Percentiles rank a stretch among this genome's conserved stretches.
Evolutionary conservation across 1,140 invertebrate species (phyloP).

Genomic region (Reticulitermes speratus): DNA sequence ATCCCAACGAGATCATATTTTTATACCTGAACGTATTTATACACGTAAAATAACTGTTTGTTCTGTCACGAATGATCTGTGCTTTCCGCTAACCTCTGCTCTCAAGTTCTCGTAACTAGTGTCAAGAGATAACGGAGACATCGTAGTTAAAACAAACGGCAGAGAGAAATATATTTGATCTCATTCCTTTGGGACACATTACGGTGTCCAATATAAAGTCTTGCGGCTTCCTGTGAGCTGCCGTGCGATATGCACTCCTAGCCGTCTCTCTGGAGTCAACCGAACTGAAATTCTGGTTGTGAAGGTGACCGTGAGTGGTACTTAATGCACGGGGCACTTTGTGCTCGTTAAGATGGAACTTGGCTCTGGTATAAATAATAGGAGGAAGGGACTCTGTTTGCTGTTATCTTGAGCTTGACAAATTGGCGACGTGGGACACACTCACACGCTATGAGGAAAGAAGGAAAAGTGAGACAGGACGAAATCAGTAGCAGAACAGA

Average conservation of each 20-base stretch:
- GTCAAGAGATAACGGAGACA: background rate
- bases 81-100: background rate
- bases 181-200: slow-evolving; percentile 18
- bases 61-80: no score
- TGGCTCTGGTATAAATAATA: slow-evolving; percentile 18
- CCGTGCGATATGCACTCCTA: no score
- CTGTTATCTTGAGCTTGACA: slow-evolving; percentile 24
- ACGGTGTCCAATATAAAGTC: background rate
- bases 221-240: background rate
- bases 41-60: no score
- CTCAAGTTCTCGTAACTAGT: background rate
- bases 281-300: background rate
- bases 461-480: background rate
- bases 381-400: background rate
- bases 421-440: slow-evolving; percentile 21
- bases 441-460: no score
- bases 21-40: no score
- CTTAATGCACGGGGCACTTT: background rate
- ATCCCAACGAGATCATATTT: no score
- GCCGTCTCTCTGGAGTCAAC: no score
- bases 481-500: background rate
- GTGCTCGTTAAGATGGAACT: slow-evolving; percentile 17
- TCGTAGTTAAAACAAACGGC: background rate
- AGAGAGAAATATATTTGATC: slow-evolving; percentile 20
- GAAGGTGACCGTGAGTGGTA: background rate